Percentiles rank a stretch among this genome's conserved stretches.
Evolutionary conservation across 2,113 vertebrate species (phyloP).

Genomic region (Lampris megalopsis): DNA sequence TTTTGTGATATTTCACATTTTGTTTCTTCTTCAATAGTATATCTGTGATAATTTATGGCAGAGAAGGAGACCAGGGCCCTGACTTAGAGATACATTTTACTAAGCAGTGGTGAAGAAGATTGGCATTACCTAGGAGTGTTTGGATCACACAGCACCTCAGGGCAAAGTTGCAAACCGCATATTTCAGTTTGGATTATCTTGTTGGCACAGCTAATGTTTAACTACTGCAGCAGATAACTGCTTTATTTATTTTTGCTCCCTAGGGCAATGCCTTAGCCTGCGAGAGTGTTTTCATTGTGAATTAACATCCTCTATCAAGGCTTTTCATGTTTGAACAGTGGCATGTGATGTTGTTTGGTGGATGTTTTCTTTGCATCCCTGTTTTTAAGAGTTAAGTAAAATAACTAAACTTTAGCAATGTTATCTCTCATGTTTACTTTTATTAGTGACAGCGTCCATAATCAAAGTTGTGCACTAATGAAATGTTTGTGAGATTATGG

Average conservation of each 20-base stretch:
- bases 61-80: not conserved
- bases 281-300: conserved; percentile 34
- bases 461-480: too few species aligned
- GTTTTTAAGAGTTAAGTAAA: not conserved
- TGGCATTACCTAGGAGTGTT: conserved; percentile 43
- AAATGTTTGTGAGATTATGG: too few species aligned
- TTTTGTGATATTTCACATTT: conserved; percentile 30
- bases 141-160: conserved; percentile 42
- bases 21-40: conserved; percentile 33
- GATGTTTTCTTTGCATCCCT: not conserved
- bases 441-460: not conserved
- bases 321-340: conserved; percentile 26
- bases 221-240: conserved; percentile 36
- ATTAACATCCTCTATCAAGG: conserved; percentile 27
- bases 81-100: conserved; percentile 15
- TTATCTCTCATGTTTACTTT: not conserved
- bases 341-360: not conserved
- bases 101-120: not conserved
- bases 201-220: conserved; percentile 30
- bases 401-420: not conserved
- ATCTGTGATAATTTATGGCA: conserved; percentile 1
- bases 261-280: conserved; percentile 26
- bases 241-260: conserved; percentile 42
- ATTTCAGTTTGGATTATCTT: conserved; percentile 63
- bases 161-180: conserved; percentile 58